phyloP scores from a whole-genome alignment of 2,113 vertebrate species.

The Chlamydotis undulata region DNA sequence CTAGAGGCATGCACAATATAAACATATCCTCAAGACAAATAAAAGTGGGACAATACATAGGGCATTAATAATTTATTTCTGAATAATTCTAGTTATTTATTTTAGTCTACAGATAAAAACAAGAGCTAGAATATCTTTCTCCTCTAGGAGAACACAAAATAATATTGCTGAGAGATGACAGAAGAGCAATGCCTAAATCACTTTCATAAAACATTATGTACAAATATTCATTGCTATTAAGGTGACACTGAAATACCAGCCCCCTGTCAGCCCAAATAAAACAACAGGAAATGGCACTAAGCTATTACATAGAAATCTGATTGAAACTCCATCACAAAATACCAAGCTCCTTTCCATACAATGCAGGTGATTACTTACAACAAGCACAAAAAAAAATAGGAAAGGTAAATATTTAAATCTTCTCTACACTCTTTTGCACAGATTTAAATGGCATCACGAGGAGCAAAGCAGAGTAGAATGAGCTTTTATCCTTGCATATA shows the following conservation, averaged over 20 bases:
- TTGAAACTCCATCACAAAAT: background rate
- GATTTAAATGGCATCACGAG: background rate
- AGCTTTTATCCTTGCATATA: background rate
- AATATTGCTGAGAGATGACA: background rate
- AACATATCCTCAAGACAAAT: background rate
- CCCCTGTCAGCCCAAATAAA: background rate
- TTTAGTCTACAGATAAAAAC: background rate
- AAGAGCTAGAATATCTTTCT: background rate
- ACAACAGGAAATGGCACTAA: background rate
- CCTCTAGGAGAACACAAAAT: background rate
- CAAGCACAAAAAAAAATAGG: background rate
- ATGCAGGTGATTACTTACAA: background rate
- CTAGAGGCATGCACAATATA: background rate
- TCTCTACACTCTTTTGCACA: background rate
- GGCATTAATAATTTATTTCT: background rate
- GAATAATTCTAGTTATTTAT: slow-evolving; percentile 21
- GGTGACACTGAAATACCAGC: background rate
- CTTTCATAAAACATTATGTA: background rate
- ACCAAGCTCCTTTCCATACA: background rate
- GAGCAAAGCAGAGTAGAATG: background rate
- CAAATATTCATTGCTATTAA: background rate
- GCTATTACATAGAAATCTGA: background rate
- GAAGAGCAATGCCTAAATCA: background rate
- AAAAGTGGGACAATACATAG: background rate
- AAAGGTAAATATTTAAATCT: background rate